Conservation (phyloP, 2,113 vertebrate genomes). For the Thamnophis sirtalis region DNA sequence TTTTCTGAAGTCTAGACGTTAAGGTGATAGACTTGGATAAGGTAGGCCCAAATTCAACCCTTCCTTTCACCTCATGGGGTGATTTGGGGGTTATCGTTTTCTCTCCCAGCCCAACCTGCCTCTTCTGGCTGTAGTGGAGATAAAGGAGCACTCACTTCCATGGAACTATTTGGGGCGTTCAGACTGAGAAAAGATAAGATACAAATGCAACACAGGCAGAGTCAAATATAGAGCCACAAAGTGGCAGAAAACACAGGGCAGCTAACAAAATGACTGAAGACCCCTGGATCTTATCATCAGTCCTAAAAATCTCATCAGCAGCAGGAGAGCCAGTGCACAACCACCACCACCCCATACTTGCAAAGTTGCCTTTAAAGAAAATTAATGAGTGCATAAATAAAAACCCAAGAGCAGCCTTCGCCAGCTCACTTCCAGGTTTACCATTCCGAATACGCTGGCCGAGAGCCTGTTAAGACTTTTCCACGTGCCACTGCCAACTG, state of each 20-base stretch:
- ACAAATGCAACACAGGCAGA: neutral
- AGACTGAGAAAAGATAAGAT: neutral
- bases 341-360: neutral
- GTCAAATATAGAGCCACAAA: neutral
- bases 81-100: neutral
- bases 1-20: neutral
- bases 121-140: neutral
- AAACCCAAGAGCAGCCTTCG: conserved; percentile 25
- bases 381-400: neutral
- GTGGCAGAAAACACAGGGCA: neutral
- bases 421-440: neutral
- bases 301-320: neutral
- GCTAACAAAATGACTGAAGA: neutral
- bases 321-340: neutral
- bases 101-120: neutral
- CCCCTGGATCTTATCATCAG: neutral
- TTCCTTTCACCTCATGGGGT: neutral
- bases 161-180: neutral
- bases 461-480: neutral
- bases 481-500: conserved; percentile 51
- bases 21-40: neutral
- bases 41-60: neutral
- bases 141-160: neutral
- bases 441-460: neutral
- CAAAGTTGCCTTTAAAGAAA: neutral